Base-by-base conservation (phyloP, 2,888 invertebrate genomes). In the Rhingia campestris region DNA sequence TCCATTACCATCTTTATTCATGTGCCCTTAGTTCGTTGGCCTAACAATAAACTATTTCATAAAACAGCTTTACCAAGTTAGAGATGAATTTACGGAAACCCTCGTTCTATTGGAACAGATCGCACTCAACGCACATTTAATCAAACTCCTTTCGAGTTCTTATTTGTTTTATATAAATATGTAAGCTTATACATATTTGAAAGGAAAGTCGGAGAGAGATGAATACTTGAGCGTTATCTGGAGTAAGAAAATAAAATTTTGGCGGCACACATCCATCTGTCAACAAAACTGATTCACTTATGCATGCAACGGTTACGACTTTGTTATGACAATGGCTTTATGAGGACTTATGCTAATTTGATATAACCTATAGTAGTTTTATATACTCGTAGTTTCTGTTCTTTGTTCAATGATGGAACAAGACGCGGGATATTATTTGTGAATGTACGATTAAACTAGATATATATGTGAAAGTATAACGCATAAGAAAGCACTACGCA, bases 301-400 rank as follows among this genome's bases (percentile, higher is more conserved):
- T 58, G 70, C 49, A 51, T 70, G 58, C 6, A 59, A 39, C 7
- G 59, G 39, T 22, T 22, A 22, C 22, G 22, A 22, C 22, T 22
- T 22, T 22, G 35, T 58, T 58, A 41, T 22, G 47, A 58, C 35
- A 9, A 10, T 39, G 37, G 58, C 58, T 56, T 69, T 69, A 32
- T 58, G 30, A 37, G 70, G 70, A 70, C 49, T 70, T 70, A 70
- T 70, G 70, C 30, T 70, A 70, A 70, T 70, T 70, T 70, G 58
- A 39, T 70, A 22, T 22, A 22, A 22, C 22, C 22, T 22, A n/a
- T n/a, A 22, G 22, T 22, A 22, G 22, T 22, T 22, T 22, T 22
- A 22, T 22, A 22, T 22, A 22, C 22, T 22, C 22, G 22, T 22
- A 22, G 22, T 22, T 22, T 22, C 22, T 22, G 2, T 22, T 22